Base-by-base conservation (phyloP, 2,888 invertebrate genomes). In the Magallana nippona region DNA sequence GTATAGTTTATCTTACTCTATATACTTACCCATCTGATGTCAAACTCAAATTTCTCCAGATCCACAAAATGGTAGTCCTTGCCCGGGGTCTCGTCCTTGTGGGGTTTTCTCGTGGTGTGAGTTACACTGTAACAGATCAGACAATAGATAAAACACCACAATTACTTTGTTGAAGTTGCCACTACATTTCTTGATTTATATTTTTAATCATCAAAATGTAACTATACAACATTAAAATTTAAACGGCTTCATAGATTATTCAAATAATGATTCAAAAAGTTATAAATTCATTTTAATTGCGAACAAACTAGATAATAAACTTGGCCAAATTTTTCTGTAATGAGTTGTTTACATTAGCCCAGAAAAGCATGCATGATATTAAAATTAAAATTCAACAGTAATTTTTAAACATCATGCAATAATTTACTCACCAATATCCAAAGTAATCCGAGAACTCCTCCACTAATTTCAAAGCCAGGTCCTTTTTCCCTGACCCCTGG, bases 381-480 rank as follows among this genome's bases (percentile, higher is more conserved):
- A 3, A 44, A 44, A 44, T 44, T 44, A 44, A n/a, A 44, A 44
- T 44, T 44, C 44, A 0, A 44, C 44, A 44, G 44, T 44, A 8
- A 8, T 44, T 8, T 44, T 44, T 44, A 44, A 44, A 44, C 44
- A 44, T 19, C n/a, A 60, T n/a, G 19, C n/a, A 60, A 17, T 60
- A 60, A 60, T 3, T 60, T 1, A 71, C 71, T 71, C 85, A 93
- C 93, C 93, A 94, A 89, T 93, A 94, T 57, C 94, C 94, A 90
- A 94, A 94, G 84, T 94, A 94, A 83, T 94, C 94, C 5, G 93
- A 91, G 86, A 94, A 94, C 83, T 94, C 94, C 57, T 94, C 93
- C 0, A 93, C 93, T 13, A 94, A 89, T 88, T 93, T 93, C 87
- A 92, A 86, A 17, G 93, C 92, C 27, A 94, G 90, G 81, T 93